Percentiles rank a stretch among this genome's conserved stretches.
phyloP scores from a whole-genome alignment of 2,888 invertebrate genomes.

The Xestia rhomboidea region DNA sequence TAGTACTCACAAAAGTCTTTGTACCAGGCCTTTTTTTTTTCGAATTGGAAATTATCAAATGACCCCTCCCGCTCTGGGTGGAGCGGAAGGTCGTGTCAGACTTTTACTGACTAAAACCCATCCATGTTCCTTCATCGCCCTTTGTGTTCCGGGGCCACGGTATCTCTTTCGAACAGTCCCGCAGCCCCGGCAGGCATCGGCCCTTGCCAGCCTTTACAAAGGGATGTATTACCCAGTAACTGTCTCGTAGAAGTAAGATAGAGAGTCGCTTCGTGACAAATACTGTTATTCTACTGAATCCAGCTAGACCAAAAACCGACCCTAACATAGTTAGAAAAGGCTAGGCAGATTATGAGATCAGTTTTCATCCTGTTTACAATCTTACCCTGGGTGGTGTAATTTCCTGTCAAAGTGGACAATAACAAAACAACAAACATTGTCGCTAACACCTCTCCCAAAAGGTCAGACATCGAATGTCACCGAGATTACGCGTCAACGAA shows the following conservation, averaged over 20 bases:
- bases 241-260: not conserved
- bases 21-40: too few species aligned
- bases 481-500: constrained; percentile 46
- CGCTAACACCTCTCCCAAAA: constrained; percentile 32
- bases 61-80: too few species aligned
- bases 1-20: not conserved
- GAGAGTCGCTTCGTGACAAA: not conserved
- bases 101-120: too few species aligned
- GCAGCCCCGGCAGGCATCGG: too few species aligned
- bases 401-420: not conserved
- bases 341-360: not conserved
- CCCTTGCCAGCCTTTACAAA: too few species aligned
- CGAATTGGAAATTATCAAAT: too few species aligned
- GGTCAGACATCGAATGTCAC: constrained; percentile 61
- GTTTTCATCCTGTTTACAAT: not conserved
- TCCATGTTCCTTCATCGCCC: too few species aligned
- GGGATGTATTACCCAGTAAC: too few species aligned
- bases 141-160: too few species aligned
- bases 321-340: not conserved
- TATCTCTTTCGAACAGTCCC: too few species aligned
- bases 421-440: constrained; percentile 2
- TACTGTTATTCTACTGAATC: not conserved
- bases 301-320: not conserved
- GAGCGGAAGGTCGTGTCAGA: too few species aligned
- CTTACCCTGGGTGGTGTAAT: not conserved